Evolutionary conservation across 2,888 invertebrate genomes (phyloP).

Genomic region (Epinotia bilunana): DNA sequence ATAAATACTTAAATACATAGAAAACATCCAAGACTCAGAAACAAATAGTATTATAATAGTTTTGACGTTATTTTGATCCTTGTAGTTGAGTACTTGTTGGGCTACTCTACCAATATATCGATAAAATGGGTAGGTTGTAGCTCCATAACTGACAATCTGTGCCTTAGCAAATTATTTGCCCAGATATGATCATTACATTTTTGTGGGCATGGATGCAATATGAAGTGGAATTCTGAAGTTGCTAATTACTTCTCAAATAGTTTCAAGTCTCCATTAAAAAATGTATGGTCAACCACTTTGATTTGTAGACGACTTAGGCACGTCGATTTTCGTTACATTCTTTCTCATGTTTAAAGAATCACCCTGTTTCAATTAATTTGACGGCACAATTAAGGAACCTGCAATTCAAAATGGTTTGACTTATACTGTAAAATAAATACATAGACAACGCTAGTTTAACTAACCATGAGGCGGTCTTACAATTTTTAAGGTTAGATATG

Average conservation of each 20-base stretch:
- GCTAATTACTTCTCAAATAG: constrained; percentile 17
- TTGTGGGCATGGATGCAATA: neutral
- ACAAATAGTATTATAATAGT: no score
- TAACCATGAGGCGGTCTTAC: neutral
- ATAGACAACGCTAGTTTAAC: neutral
- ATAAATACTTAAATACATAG: no score
- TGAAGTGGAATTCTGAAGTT: neutral
- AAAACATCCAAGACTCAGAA: no score
- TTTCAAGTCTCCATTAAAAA: constrained; percentile 16
- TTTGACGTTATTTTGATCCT: no score
- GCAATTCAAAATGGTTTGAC: neutral
- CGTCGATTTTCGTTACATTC: neutral
- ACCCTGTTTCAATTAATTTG: no score
- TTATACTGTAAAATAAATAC: constrained; percentile 3
- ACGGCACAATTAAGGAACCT: no score
- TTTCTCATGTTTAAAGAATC: no score
- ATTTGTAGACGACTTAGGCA: neutral
- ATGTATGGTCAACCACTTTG: constrained; percentile 4
- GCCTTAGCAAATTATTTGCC: neutral
- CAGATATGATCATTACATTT: neutral
- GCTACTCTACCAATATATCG: no score
- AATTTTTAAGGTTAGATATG: neutral
- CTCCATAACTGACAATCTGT: no score
- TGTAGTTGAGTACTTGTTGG: no score
- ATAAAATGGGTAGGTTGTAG: no score